Evolutionary conservation across 2,797 vertebrate genomes (phyloP), one percentile per base, ranked within the genome.

Genomic region (Cephalopachus bancanus): DNA sequence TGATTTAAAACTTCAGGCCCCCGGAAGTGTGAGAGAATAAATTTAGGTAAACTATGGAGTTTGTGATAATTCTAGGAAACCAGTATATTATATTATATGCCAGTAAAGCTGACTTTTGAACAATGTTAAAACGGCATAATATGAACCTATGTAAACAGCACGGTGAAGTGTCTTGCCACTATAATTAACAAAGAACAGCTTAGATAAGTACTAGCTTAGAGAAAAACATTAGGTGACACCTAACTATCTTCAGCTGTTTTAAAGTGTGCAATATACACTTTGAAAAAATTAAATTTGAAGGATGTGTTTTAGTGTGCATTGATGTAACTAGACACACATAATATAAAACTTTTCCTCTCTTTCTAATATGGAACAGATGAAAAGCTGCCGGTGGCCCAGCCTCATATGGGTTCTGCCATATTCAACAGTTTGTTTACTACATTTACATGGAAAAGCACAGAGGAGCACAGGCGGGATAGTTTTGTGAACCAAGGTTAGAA

Each of bases 1-100:
- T 89, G 17, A 79, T 79, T 84, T 84, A 28, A 65, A 93, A 64
- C 26, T 57, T 93, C 74, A 55, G 83, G n/a, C 10, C 78, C 89
- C 71, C 62, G 71, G n/a, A 72, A 88, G 15, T 76, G 2, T 4
- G 20, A 69, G 55, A 71, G 9, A 71, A 72, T 71, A 30, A 57
- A 72, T 49, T 72, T 89, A 53, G 49, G 2, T 15, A 26, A 89
- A 57, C 22, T 28, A 78, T 16, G 17, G 7, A 72, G 24, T 30
- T 84, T 64, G 33, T 24, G 49, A 22, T 49, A 71, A 59, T 24
- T 8, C 19, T 57, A 57, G 64, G 14, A 93, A 84, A 89, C 11
- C 57, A 59, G 74, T 28, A 60, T 6, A 72, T 15, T 57, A 26
- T 67, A 81, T 60, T 86, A 74, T 86, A 53, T 59, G 1, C 2